phyloP scores from a whole-genome alignment of 2,113 vertebrate species.

The Caretta caretta region DNA sequence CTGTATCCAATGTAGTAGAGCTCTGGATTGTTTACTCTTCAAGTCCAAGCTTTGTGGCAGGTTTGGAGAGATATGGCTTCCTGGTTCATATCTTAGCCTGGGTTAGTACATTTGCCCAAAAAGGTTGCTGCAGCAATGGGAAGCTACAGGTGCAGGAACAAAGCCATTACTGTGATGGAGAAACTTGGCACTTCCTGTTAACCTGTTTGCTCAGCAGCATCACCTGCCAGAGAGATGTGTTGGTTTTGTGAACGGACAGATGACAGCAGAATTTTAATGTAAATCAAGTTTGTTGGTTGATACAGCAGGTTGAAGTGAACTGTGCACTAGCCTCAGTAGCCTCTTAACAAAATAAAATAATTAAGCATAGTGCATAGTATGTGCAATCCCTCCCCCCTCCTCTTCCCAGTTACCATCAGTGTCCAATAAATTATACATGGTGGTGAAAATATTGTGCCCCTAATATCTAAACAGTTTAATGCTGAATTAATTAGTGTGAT shows the following conservation, averaged over 20 bases:
- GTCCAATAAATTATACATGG: neutral
- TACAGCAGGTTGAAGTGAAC: neutral
- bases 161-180: constrained; percentile 36
- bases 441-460: neutral
- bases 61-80: neutral
- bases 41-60: constrained; percentile 6
- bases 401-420: neutral
- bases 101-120: constrained; percentile 26
- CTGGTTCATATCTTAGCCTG: neutral
- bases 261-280: constrained; percentile 17
- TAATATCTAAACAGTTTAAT: neutral
- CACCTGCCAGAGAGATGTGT: constrained; percentile 17
- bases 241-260: constrained; percentile 55
- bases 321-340: constrained; percentile 11
- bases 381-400: neutral
- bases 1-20: neutral
- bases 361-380: neutral
- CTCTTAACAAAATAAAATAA: constrained; percentile 1
- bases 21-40: neutral
- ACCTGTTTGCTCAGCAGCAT: constrained; percentile 66
- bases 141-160: constrained; percentile 43
- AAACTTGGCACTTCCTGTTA: constrained; percentile 37
- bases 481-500: neutral
- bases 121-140: constrained; percentile 58
- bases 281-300: constrained; percentile 43